Evolutionary conservation across 2,888 invertebrate species (phyloP).

Genomic region (Sialis lutaria): DNA sequence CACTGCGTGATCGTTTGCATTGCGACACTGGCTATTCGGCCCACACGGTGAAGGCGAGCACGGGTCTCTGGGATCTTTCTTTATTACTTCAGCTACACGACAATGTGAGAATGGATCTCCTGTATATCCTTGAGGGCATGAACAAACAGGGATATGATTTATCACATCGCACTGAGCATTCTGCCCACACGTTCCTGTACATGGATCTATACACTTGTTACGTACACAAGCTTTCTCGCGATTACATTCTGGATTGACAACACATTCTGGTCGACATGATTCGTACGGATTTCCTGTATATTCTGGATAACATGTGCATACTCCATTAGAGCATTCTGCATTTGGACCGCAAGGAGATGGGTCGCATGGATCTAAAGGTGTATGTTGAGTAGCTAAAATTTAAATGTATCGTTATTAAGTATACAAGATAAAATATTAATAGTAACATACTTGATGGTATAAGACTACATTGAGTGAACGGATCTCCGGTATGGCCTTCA

Average conservation of each 20-base stretch:
- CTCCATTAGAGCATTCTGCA: constrained; percentile 44
- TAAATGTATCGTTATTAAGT: neutral
- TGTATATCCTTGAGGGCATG: constrained; percentile 46
- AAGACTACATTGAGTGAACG: constrained; percentile 52
- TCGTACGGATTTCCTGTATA: constrained; percentile 49
- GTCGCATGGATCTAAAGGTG: constrained; percentile 34
- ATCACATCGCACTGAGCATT: constrained; percentile 55
- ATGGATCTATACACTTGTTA: constrained; percentile 53
- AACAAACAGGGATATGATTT: constrained; percentile 54
- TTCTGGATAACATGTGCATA: constrained; percentile 40
- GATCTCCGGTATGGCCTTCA: constrained; percentile 62
- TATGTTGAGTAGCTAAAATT: no score
- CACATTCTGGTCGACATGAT: constrained; percentile 53
- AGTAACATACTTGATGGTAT: constrained; percentile 25
- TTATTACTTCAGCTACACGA: constrained; percentile 16
- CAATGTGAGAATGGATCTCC: constrained; percentile 43
- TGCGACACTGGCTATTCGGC: constrained; percentile 33
- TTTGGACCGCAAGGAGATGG: constrained; percentile 65
- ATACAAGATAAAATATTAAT: neutral
- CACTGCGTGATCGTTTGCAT: constrained; percentile 28
- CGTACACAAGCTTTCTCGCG: constrained; percentile 43
- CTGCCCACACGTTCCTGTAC: constrained; percentile 49
- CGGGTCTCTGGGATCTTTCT: constrained; percentile 19
- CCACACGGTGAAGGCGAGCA: constrained; percentile 34
- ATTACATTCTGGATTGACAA: constrained; percentile 45